These are phyloP conservation scores for Oligia latruncula DNA, from an alignment of 2,888 invertebrate genomes.

Conservation along the genomic window DNA sequence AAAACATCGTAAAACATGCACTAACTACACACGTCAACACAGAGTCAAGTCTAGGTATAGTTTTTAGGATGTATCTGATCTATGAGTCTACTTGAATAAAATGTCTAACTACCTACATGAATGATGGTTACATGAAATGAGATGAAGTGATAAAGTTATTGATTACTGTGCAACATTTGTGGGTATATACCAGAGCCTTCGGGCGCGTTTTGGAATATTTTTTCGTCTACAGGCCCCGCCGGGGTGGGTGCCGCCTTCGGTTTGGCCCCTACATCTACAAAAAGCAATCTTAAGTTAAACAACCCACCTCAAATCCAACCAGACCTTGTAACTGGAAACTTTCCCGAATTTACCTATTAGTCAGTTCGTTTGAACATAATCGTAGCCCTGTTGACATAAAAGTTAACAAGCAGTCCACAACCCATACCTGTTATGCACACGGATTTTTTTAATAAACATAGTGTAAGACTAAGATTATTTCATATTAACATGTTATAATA, in stretches of 20 bases:
- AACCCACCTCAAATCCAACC: slow-evolving; percentile 63
- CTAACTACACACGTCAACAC: slow-evolving; percentile 13
- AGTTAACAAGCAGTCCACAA: slow-evolving; percentile 43
- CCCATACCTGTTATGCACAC: slow-evolving; percentile 38
- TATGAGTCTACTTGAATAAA: slow-evolving; percentile 11
- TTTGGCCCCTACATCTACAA: slow-evolving; percentile 91
- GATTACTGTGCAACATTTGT: slow-evolving; percentile 68
- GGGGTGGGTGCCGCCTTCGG: slow-evolving; percentile 89
- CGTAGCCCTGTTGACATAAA: slow-evolving; percentile 41
- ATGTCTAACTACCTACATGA: slow-evolving; percentile 6
- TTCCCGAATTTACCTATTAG: slow-evolving; percentile 16
- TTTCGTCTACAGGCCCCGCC: slow-evolving; percentile 91
- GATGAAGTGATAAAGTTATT: slow-evolving; percentile 29
- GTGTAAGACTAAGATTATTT: not conserved
- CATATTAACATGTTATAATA: slow-evolving; percentile 29
- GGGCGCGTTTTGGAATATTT: slow-evolving; percentile 92
- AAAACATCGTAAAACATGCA: slow-evolving; percentile 39
- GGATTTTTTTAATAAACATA: not conserved
- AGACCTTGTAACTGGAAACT: slow-evolving; percentile 29
- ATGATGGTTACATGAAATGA: slow-evolving; percentile 11
- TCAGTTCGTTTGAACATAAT: slow-evolving; percentile 6
- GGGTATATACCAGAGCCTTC: slow-evolving; percentile 92
- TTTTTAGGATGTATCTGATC: not conserved
- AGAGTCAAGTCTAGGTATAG: not conserved
- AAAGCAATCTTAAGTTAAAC: slow-evolving; percentile 85